phyloP scores from a whole-genome alignment of 2,888 invertebrate genomes.

The Pachydiplax longipennis region DNA sequence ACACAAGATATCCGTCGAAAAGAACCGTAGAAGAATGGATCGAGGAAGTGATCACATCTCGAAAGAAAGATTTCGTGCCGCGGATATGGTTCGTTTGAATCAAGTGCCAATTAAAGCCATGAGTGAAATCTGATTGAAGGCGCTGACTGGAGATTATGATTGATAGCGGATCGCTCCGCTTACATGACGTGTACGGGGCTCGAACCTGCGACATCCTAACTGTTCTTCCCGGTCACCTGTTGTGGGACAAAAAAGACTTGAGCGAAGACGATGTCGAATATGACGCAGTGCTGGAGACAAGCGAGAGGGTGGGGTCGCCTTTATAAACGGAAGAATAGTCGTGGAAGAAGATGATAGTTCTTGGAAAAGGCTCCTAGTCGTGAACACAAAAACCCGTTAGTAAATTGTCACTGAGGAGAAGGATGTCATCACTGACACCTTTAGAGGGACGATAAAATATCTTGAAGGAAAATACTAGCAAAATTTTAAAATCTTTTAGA shows the following conservation, averaged over 20 bases:
- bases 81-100: background rate
- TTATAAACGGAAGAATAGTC: background rate
- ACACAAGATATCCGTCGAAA: too few species aligned
- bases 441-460: too few species aligned
- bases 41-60: background rate
- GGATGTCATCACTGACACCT: too few species aligned
- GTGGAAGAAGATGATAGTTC: background rate
- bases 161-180: background rate
- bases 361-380: too few species aligned
- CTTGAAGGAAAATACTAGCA: too few species aligned
- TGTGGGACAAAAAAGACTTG: background rate
- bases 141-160: background rate
- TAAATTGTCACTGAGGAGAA: too few species aligned
- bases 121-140: background rate
- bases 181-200: background rate
- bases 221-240: background rate
- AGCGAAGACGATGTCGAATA: background rate
- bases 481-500: too few species aligned
- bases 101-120: background rate
- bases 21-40: background rate
- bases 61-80: background rate
- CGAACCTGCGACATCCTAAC: background rate
- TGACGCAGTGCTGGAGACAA: background rate
- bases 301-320: background rate
- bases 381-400: too few species aligned